These are phyloP conservation scores for Grammomys surdaster DNA, from an alignment of 2,113 vertebrate genomes.

Conservation along the genomic window DNA sequence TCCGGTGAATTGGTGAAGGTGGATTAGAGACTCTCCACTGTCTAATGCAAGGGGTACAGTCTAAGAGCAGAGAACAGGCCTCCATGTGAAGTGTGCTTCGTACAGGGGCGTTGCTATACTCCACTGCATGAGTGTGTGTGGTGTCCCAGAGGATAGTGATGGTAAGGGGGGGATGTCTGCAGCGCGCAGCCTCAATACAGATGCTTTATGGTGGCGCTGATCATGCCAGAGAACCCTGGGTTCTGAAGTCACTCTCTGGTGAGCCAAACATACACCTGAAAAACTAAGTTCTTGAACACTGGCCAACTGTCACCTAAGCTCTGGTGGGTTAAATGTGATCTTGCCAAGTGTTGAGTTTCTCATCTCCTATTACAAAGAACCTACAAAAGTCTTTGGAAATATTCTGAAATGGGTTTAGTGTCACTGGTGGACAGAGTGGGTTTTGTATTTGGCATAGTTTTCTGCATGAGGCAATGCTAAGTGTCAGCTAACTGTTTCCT, in stretches of 20 bases:
- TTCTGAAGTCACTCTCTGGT: constrained; percentile 22
- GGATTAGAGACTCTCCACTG: not conserved
- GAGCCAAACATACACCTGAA: not conserved
- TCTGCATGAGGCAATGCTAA: constrained; percentile 26
- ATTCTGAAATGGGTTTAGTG: constrained; percentile 47
- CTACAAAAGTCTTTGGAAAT: constrained; percentile 42
- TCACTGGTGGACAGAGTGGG: not conserved
- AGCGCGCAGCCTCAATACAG: not conserved
- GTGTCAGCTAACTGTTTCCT: constrained; percentile 64
- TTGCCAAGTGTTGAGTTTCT: not conserved
- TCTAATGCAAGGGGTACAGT: not conserved
- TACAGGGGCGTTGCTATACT: not conserved
- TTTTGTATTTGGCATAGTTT: constrained; percentile 46
- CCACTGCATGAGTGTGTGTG: not conserved
- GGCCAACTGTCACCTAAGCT: not conserved
- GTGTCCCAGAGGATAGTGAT: not conserved
- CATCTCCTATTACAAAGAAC: constrained; percentile 54
- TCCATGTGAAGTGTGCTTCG: not conserved
- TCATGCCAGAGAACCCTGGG: not conserved
- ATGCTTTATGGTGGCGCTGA: not conserved
- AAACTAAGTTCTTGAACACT: constrained; percentile 17
- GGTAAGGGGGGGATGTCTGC: not conserved
- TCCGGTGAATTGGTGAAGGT: too few species aligned
- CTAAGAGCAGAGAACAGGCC: not conserved
- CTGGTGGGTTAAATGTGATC: constrained; percentile 33